Evolutionary conservation across 2,113 vertebrate genomes (phyloP).

Genomic region (Sceloporus undulatus): DNA sequence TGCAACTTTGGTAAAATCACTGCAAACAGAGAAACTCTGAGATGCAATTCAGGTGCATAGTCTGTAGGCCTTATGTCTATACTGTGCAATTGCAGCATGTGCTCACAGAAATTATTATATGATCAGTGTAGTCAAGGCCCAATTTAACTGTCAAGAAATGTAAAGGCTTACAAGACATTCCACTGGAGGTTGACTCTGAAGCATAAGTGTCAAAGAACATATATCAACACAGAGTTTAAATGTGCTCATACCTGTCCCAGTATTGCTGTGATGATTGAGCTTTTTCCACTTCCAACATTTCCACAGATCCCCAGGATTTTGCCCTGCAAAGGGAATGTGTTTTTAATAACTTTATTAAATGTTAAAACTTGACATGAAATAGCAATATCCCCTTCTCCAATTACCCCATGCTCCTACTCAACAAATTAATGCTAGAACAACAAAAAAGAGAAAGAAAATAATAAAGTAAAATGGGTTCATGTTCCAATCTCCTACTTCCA

Average conservation of each 20-base stretch:
- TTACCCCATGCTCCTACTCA: too few relatives aligned
- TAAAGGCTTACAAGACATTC: not conserved
- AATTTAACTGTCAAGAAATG: too few relatives aligned
- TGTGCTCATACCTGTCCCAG: conserved; percentile 83
- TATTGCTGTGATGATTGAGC: conserved; percentile 84
- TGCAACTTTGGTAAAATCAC: not conserved
- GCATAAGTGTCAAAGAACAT: too few relatives aligned
- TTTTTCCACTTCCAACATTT: conserved; percentile 88
- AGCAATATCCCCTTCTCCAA: too few relatives aligned
- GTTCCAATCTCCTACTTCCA: too few relatives aligned
- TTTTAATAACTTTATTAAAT: not conserved
- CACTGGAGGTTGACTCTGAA: not conserved
- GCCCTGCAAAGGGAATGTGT: conserved; percentile 74
- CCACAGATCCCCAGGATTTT: conserved; percentile 86
- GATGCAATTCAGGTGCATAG: not conserved
- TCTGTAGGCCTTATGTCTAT: not conserved
- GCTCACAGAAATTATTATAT: not conserved
- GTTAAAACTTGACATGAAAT: too few relatives aligned
- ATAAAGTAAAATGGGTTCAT: too few relatives aligned
- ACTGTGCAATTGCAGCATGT: not conserved
- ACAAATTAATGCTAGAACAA: too few relatives aligned
- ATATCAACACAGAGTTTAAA: not conserved
- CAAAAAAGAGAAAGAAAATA: too few relatives aligned
- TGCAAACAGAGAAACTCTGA: not conserved
- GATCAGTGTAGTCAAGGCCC: not conserved